Conservation (phyloP, 2,888 invertebrate genomes). For the Archips xylosteana region DNA sequence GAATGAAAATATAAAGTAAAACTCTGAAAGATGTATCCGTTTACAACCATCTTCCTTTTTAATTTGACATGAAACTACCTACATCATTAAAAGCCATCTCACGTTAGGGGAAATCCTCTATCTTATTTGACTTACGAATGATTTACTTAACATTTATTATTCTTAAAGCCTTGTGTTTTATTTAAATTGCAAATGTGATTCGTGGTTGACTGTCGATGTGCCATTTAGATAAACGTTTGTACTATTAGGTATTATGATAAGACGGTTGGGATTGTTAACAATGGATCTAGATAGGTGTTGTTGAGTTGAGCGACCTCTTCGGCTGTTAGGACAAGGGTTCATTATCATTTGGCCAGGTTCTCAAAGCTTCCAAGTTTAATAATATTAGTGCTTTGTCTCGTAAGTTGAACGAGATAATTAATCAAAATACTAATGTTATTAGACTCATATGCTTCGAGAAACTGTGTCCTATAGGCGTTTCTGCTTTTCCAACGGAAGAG, state of each 20-base stretch:
- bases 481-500: neutral
- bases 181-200: constrained; percentile 20
- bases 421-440: too few species aligned
- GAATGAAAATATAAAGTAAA: neutral
- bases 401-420: too few species aligned
- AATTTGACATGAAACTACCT: neutral
- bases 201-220: constrained; percentile 22
- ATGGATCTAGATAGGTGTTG: neutral
- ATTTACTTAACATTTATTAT: constrained; percentile 8
- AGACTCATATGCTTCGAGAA: too few species aligned
- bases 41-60: neutral
- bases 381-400: too few species aligned
- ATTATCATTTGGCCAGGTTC: neutral
- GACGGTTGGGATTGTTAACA: neutral
- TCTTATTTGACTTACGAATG: constrained; percentile 15
- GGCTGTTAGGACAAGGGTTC: neutral
- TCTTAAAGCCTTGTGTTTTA: constrained; percentile 6
- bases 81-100: neutral
- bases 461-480: too few species aligned
- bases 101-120: constrained; percentile 7
- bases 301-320: constrained; percentile 1
- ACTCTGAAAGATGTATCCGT: neutral
- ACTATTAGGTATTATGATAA: constrained; percentile 20
- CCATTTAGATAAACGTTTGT: constrained; percentile 24
- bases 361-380: too few species aligned